Evolutionary conservation across 53 echinoderm and acorn worm species (phyloP).

Genomic region (Pentamera pediparva): DNA sequence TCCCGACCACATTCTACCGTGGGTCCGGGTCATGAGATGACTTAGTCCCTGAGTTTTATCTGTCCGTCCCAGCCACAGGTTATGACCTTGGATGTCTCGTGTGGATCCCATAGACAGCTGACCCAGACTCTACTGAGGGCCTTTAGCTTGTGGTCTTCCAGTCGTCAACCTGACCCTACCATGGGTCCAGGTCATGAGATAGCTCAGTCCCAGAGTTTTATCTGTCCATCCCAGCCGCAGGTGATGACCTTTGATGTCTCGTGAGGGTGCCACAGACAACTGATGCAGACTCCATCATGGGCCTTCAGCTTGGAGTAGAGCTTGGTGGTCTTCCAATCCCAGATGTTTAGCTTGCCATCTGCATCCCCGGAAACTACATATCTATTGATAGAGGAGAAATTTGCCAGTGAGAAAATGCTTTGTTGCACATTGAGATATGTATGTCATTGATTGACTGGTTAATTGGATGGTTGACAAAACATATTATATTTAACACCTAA

Average conservation of each 20-base stretch:
- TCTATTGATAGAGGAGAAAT: constrained; percentile 23
- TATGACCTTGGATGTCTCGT: neutral
- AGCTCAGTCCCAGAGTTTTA: constrained; percentile 97
- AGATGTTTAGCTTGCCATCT: constrained; percentile 91
- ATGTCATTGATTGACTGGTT: too few species aligned
- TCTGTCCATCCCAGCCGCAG: constrained; percentile 96
- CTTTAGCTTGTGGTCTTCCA: too few species aligned
- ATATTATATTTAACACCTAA: too few species aligned
- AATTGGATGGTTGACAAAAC: too few species aligned
- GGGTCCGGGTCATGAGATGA: too few species aligned
- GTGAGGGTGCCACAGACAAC: constrained; percentile 96
- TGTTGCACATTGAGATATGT: too few species aligned
- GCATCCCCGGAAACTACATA: constrained; percentile 97
- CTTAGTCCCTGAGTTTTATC: too few species aligned
- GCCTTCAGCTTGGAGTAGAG: constrained; percentile 87
- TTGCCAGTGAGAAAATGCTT: neutral
- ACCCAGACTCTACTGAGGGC: too few species aligned
- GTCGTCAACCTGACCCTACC: too few species aligned
- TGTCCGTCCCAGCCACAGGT: neutral
- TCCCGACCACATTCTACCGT: too few species aligned
- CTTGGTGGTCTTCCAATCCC: constrained; percentile 99
- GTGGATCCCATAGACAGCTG: neutral
- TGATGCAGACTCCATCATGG: constrained; percentile 94
- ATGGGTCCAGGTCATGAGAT: too few species aligned
- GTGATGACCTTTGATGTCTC: constrained; percentile 98